Base-by-base conservation (phyloP, 1,140 invertebrate species). In the Parasteatoda tepidariorum region DNA sequence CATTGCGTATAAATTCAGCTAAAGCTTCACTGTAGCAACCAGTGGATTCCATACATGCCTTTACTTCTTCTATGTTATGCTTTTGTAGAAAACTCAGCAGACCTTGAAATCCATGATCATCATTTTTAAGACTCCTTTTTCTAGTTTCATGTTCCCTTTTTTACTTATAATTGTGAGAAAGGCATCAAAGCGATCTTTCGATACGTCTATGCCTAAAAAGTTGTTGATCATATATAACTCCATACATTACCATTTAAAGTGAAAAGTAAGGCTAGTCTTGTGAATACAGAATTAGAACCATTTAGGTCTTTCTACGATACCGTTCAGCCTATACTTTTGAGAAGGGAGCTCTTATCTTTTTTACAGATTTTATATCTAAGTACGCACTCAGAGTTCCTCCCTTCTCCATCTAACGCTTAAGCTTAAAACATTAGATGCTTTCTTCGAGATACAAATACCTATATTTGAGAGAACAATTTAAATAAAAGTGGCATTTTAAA, bases 301-400 rank as follows among this genome's bases (percentile, higher is more conserved):
- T 61, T 61, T 61, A 59, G 33, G 71, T 57, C 26, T 74, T 59
- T 74, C 71, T 74, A 70, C 33, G 34, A 54, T 70, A 70, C 38
- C 38, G 24, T 70, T 26, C 67, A 70, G 67, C 38, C 67, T 54
- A 5, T 54, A 70, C 67, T 70, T 41, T 70, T 70, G 33, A 70
- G 67, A 48, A 70, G 33, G 38, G 67, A 70, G 48, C 13, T 70
- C 38, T 70, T 74, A 0, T 75, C 68, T 73, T 54, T 18, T n/a
- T n/a, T 24, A 62, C 71, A 75, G 57, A 75, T 75, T 75, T 75
- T 75, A 62, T 75, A 38, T 75, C 71, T 75, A 73, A 73, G 68
- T 6, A 2, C 9, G 11, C 11, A 6, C 0, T 0, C 68, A 73
- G 26, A 73, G 41, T 57, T 73, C 26, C 38, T 73, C 68, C 68